Evolutionary conservation across 92 coral and sea anemone species (phyloP).

Genomic region (Epizoanthus stellaris): DNA sequence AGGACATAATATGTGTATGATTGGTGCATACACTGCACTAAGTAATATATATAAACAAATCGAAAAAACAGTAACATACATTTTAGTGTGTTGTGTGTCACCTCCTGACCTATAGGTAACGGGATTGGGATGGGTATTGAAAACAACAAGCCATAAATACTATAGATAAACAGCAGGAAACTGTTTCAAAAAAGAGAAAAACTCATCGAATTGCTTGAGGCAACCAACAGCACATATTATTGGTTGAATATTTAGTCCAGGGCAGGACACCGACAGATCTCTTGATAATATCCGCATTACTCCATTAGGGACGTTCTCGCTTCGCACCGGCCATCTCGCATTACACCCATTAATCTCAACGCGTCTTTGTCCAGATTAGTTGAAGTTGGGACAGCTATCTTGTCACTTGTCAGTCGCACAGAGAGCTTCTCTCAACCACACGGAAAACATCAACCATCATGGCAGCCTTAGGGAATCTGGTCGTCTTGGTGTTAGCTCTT

Average conservation of each 20-base stretch:
- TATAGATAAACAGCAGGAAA: neutral
- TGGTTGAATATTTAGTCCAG: conserved; percentile 13
- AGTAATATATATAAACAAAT: neutral
- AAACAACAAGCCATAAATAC: conserved; percentile 5
- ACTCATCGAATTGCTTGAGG: neutral
- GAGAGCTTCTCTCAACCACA: neutral
- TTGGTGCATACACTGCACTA: neutral
- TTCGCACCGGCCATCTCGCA: conserved; percentile 12
- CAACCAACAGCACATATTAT: conserved; percentile 14
- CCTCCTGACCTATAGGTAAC: conserved; percentile 3
- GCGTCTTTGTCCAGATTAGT: conserved; percentile 35
- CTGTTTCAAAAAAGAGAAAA: conserved; percentile 12
- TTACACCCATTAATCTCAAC: conserved; percentile 38
- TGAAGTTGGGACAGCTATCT: conserved; percentile 4
- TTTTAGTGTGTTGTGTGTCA: neutral
- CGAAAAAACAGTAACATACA: neutral
- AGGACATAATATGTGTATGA: too few relatives aligned
- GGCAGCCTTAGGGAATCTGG: conserved; percentile 18
- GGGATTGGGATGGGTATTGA: neutral
- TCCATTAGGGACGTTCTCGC: conserved; percentile 13
- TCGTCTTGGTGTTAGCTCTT: conserved; percentile 1
- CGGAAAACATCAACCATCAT: conserved; percentile 18
- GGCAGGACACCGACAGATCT: conserved; percentile 44
- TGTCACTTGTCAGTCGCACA: conserved; percentile 18
- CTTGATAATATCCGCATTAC: conserved; percentile 38